phyloP scores from a whole-genome alignment of 2,113 vertebrate species.

The Boulengeromyrus knoepffleri region DNA sequence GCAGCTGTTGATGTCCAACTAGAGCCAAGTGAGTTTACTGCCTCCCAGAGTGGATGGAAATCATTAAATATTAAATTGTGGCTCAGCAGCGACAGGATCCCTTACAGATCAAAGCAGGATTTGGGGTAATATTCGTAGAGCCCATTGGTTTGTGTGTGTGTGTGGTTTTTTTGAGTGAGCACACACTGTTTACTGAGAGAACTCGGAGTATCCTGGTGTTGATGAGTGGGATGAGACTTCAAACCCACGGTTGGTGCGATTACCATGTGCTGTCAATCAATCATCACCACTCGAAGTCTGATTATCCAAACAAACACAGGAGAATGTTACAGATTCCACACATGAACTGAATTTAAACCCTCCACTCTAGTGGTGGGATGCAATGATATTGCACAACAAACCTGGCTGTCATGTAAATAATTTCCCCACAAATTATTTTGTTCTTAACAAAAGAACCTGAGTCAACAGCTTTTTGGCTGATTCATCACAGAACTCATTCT shows the following conservation, averaged over 20 bases:
- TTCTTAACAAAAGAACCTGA: background rate
- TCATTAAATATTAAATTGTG: background rate
- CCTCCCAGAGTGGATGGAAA: background rate
- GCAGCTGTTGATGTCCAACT: background rate
- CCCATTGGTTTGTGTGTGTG: background rate
- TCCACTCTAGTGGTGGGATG: background rate
- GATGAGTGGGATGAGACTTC: background rate
- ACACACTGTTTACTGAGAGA: background rate
- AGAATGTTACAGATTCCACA: background rate
- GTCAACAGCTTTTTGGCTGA: background rate
- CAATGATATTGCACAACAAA: background rate
- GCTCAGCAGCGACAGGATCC: background rate
- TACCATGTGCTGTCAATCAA: background rate
- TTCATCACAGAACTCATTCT: background rate
- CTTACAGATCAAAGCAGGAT: background rate
- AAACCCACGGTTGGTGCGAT: background rate
- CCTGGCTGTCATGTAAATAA: background rate
- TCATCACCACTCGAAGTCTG: background rate
- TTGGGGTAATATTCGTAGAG: background rate
- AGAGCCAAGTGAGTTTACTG: background rate
- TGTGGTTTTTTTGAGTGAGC: background rate
- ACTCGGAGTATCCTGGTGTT: background rate
- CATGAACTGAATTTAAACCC: background rate
- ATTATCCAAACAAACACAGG: background rate
- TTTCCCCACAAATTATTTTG: background rate